phyloP scores from a whole-genome alignment of 2,888 invertebrate species.

The Anticlea derivata region DNA sequence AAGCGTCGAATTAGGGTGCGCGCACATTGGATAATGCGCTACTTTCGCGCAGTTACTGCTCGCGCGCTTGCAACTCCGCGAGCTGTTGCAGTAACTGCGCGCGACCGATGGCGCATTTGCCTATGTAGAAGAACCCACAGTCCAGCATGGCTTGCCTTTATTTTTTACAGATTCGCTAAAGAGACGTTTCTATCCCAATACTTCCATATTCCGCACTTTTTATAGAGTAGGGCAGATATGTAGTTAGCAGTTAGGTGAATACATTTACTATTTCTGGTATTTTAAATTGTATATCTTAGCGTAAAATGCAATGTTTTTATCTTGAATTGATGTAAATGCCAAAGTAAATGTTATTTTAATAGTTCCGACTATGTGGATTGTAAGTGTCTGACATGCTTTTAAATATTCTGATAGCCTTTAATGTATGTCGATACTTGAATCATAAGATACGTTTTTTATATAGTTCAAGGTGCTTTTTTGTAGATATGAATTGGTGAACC shows the following conservation, averaged over 20 bases:
- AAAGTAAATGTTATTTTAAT: constrained; percentile 8
- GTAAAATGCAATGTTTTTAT: constrained; percentile 12
- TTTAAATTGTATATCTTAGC: background rate
- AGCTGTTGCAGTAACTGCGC: no score
- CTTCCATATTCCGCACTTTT: background rate
- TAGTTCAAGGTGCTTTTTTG: background rate
- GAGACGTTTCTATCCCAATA: background rate
- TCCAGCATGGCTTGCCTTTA: no score
- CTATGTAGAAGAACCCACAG: no score
- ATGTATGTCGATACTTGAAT: no score
- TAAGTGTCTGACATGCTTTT: constrained; percentile 5
- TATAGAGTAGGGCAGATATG: background rate
- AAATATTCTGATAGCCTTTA: background rate
- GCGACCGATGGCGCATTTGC: no score
- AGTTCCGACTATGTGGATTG: background rate
- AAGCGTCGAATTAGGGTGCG: no score
- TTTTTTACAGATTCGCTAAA: background rate
- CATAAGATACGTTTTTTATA: no score
- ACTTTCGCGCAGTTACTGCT: no score
- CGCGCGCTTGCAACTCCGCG: no score
- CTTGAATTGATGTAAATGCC: constrained; percentile 3
- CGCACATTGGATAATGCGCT: no score
- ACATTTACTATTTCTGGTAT: background rate
- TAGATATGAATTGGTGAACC: background rate
- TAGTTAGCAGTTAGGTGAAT: background rate